Conservation (phyloP, 1,140 invertebrate species). For the Onthophagus taurus region DNA sequence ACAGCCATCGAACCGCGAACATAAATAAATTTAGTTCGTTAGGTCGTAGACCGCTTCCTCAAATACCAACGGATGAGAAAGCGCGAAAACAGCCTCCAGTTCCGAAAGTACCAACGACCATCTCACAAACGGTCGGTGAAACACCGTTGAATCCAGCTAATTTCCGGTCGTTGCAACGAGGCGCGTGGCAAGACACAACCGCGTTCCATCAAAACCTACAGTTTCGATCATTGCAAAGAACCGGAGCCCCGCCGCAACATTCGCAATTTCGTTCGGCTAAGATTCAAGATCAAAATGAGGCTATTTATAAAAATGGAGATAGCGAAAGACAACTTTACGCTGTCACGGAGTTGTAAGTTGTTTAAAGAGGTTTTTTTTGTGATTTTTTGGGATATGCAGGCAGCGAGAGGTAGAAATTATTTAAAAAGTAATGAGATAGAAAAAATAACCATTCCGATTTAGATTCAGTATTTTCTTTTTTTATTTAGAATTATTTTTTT, state of each 20-base stretch:
- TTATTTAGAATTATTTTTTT: too few species aligned
- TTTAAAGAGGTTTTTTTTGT: slow-evolving; percentile 19
- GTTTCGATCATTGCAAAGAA: slow-evolving; percentile 34
- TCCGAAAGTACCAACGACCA: slow-evolving; percentile 33
- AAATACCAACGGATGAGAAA: slow-evolving; percentile 37
- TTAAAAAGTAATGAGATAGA: too few species aligned
- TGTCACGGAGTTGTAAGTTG: slow-evolving; percentile 35
- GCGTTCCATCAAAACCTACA: slow-evolving; percentile 29
- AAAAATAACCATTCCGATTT: too few species aligned
- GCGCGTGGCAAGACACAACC: slow-evolving; percentile 36
- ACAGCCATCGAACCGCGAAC: slow-evolving; percentile 31
- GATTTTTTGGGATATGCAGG: slow-evolving; percentile 37
- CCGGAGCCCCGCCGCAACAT: slow-evolving; percentile 22
- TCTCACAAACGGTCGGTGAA: slow-evolving; percentile 25
- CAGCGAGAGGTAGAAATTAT: too few species aligned
- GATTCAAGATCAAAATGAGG: slow-evolving; percentile 33
- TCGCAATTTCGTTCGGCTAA: slow-evolving; percentile 34
- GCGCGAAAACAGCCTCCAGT: slow-evolving; percentile 32
- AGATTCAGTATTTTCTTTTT: too few species aligned
- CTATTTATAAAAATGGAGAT: slow-evolving; percentile 31
- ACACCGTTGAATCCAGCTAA: slow-evolving; percentile 34
- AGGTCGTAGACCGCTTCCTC: slow-evolving; percentile 35
- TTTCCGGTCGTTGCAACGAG: slow-evolving; percentile 35
- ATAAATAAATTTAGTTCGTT: slow-evolving; percentile 35
- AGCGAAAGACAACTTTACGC: slow-evolving; percentile 36